phyloP scores from a whole-genome alignment of 2,888 invertebrate species.

The Heliconius ismenius region DNA sequence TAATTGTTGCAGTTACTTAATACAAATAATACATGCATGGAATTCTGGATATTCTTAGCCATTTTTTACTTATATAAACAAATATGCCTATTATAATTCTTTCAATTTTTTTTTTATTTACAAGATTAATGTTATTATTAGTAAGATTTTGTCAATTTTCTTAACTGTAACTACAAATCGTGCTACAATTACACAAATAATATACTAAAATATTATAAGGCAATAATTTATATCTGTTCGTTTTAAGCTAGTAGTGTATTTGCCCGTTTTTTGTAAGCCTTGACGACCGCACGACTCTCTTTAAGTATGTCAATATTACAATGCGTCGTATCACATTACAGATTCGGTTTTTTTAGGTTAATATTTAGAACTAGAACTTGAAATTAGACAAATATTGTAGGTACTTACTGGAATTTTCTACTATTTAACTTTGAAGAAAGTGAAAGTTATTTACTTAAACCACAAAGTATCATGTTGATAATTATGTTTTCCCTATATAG shows the following conservation, averaged over 20 bases:
- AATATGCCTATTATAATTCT: too few species aligned
- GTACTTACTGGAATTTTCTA: background rate
- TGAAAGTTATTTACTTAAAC: slow-evolving; percentile 12
- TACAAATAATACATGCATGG: too few species aligned
- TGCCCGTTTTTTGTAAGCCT: slow-evolving; percentile 16
- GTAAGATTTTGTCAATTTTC: background rate
- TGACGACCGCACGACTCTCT: slow-evolving; percentile 37
- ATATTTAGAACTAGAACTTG: slow-evolving; percentile 13
- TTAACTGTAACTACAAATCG: background rate
- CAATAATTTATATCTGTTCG: background rate
- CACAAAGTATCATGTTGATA: background rate
- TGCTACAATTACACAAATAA: too few species aligned
- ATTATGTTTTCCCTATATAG: too few species aligned
- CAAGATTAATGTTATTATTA: background rate
- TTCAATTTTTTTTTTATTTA: too few species aligned
- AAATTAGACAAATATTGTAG: background rate
- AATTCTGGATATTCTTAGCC: too few species aligned
- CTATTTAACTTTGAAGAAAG: background rate
- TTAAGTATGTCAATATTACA: slow-evolving; percentile 43
- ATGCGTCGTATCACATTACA: slow-evolving; percentile 29
- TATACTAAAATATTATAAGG: background rate
- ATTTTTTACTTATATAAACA: too few species aligned
- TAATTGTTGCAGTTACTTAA: too few species aligned
- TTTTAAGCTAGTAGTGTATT: background rate
- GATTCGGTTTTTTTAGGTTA: slow-evolving; percentile 18